A percentile compares a stretch with the other conserved stretches of the same genome.
Conservation (phyloP, 2,888 invertebrate species). For the Drosophila maculinotata region DNA sequence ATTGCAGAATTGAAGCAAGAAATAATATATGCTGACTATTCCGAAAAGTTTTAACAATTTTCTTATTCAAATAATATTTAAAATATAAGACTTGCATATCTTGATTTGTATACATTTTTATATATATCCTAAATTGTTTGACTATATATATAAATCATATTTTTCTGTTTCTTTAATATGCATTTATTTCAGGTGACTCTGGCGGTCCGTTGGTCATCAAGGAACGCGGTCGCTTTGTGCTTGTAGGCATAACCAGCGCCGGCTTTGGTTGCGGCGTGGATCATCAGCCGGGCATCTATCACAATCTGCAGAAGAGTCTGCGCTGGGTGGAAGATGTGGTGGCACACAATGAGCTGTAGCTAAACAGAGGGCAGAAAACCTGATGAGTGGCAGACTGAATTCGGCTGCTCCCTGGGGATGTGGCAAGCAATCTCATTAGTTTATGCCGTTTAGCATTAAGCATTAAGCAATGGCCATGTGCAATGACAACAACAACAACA, state of each 20-base stretch:
- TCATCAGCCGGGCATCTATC: conserved; percentile 94
- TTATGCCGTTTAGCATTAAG: conserved; percentile 64
- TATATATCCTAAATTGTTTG: no score
- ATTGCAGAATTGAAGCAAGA: no score
- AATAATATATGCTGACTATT: no score
- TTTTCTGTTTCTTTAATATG: no score
- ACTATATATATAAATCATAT: no score
- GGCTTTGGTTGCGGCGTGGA: conserved; percentile 95
- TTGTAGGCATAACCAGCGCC: conserved; percentile 93
- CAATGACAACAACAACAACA: conserved; percentile 50
- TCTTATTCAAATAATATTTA: no score
- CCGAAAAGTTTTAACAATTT: no score
- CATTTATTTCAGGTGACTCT: conserved; percentile 88
- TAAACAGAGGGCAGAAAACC: neutral
- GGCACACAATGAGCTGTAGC: conserved; percentile 67
- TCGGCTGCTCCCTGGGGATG: conserved; percentile 24
- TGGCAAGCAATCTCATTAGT: conserved; percentile 72
- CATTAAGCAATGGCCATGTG: conserved; percentile 72
- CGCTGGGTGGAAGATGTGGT: conserved; percentile 89
- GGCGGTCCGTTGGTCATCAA: conserved; percentile 91
- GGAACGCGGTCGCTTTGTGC: conserved; percentile 89
- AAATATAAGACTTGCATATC: no score
- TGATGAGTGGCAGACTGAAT: conserved; percentile 5
- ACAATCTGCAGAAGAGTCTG: conserved; percentile 90
- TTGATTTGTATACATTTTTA: no score